Evolutionary conservation across 2,797 vertebrate genomes (phyloP), one percentile per base, ranked within the genome.

Genomic region (Kryptopterus vitreolus): DNA sequence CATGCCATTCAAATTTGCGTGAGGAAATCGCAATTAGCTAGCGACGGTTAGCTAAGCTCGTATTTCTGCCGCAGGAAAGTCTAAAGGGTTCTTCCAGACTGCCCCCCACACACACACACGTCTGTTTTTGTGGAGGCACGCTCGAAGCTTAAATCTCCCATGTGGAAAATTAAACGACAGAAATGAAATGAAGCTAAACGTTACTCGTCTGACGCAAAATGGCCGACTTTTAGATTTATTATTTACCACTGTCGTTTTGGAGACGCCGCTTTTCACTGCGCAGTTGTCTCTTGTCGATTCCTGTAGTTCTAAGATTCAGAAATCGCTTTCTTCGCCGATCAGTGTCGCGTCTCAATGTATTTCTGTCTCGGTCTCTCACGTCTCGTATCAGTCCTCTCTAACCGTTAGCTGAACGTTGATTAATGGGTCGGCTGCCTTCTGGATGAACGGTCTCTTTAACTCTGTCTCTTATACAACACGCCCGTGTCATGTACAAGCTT

Each of bases 341-440:
- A 53, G 11, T 58, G 61, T 66, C n/a, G 52, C 31, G 61, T 33
- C 62, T 58, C 6, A 0, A 20, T 58, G 61, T 76, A 59, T 69
- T 68, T 69, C 61, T 50, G 79, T 43, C 5, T 35, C 74, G 52
- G 12, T 71, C 31, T 68, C 43, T 59, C 55, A 29, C 65, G 50
- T 50, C 58, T 77, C 24, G 20, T 35, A 35, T 38, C 55, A 20
- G 16, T 70, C 53, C 29, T 72, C 52, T 63, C 68, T 76, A 31
- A 63, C 59, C 55, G 46, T 63, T 31, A 59, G 43, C 71, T 66
- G 70, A 79, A 83, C 78, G 62, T 58, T 79, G 80, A 87, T 86
- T 73, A 87, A 85, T 66, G 79, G 62, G n/a, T 76, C 77, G 75
- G 78, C 70, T 82, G 31, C n/a, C 80, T 80, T 79, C 78, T 75